Base-by-base conservation (phyloP, 2,113 vertebrate genomes). In the Tetrax tetrax region DNA sequence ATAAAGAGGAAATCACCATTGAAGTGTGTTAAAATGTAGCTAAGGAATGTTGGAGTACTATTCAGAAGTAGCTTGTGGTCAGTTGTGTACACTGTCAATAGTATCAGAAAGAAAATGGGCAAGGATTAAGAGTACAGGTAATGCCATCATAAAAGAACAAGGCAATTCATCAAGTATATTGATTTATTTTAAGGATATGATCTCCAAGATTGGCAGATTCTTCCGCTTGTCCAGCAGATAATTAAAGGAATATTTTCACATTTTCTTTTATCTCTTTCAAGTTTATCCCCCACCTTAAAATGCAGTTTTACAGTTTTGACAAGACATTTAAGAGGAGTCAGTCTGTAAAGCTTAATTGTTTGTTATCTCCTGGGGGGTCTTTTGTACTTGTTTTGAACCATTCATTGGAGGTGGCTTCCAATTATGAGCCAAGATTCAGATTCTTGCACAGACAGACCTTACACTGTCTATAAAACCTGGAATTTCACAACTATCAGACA, bases 401-500 rank as follows among this genome's bases (percentile, higher is more conserved):
- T 92, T 72, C 50, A n/a, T 15, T 89, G 57, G 51, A 95, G 63
- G 74, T 83, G 29, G 86, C 56, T 90, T 93, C 90, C 78, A 87
- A 50, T 88, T 96, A 76, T 35, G 27, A 77, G 60, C 60, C 75
- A 85, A 91, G 82, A 74, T 84, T 93, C 89, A 94, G 76, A 89
- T 83, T 64, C 31, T 91, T 92, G 57, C 83, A 68, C 33, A 96
- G 84, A 50, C 41, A 95, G 83, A 89, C 47, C 50, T 82, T 94
- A 76, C 43, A 53, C 50, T 92, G 41, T 29, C 80, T 77, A 93
- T 96, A 98, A 97, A 97, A 97, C 80, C 53, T 93, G 72, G 64
- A 80, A 89, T 96, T 96, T 95, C 93, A 96, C 69, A 94, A 76
- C 50, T 85, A 79, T 57, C 79, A 96, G 89, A 92, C 80, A 95